Percentiles rank a stretch among this genome's conserved stretches.
Conservation (phyloP, 1,140 invertebrate genomes). For the Heliconius melpomene region DNA sequence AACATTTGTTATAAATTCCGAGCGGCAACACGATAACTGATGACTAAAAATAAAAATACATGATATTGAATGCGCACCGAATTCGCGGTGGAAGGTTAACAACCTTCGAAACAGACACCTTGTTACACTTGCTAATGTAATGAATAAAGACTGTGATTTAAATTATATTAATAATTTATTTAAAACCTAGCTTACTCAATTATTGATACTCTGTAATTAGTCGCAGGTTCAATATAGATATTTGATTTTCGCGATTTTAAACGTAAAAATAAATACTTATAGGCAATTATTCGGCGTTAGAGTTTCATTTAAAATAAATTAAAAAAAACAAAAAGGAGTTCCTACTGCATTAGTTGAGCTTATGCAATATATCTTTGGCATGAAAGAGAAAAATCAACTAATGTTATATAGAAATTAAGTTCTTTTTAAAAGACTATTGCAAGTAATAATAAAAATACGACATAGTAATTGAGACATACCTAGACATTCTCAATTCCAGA, state of each 20-base stretch:
- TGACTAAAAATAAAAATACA: conserved; percentile 32
- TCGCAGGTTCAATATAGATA: no score
- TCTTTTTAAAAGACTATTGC: neutral
- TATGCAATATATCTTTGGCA: no score
- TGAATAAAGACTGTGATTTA: neutral
- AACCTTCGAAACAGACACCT: conserved; percentile 26
- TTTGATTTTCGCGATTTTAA: no score
- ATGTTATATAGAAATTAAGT: no score
- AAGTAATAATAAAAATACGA: neutral
- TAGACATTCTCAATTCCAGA: neutral
- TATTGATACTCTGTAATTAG: neutral
- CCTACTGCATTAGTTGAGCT: no score
- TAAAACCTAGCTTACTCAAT: no score
- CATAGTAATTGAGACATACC: neutral
- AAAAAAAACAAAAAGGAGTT: no score
- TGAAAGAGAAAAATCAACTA: no score
- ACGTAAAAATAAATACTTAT: no score
- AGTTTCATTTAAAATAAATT: no score
- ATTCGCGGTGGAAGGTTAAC: conserved; percentile 29
- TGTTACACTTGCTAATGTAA: conserved; percentile 26
- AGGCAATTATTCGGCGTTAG: no score
- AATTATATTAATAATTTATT: neutral
- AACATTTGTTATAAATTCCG: conserved; percentile 5
- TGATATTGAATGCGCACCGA: conserved; percentile 31
- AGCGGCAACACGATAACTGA: conserved; percentile 19